Evolutionary conservation across 1,140 invertebrate genomes (phyloP), one percentile per base, ranked within the genome.

Genomic region (Agrypnia vestita): DNA sequence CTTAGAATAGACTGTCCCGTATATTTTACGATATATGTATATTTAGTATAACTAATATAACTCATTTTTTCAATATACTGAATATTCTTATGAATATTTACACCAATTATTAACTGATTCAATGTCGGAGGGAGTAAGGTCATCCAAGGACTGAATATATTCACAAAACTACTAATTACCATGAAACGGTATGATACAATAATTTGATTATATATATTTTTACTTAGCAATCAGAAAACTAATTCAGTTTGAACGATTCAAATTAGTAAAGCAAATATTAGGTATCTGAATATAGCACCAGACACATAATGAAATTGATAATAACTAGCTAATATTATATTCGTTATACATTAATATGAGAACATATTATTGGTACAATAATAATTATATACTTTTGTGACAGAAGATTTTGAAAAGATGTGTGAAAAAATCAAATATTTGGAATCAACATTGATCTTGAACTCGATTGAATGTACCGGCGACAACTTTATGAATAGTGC

Each of bases 1-100:
- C n/a, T n/a, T n/a, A n/a, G n/a, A n/a, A n/a, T n/a, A n/a, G n/a
- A n/a, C n/a, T n/a, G n/a, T n/a, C n/a, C n/a, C 21, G 71, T 78
- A 59, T 35, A 35, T 74, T 80, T 76, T 72, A 67, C 71, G 62
- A 80, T 81, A 55, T 78, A n/a, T n/a, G n/a, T n/a, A 69, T 72
- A 59, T 77, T 77, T 73, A 59, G 72, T 76, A 79, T 76, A 77
- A 82, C 80, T 79, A 82, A 79, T 76, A 82, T 76, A 73, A 56
- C 76, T 72, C 78, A 76, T 82, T 82, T 59, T 79, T 81, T 75
- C 71, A 72, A 79, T 82, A 73, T 77, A 82, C 76, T 79, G 67
- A 79, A 79, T 59, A 19, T 69, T 69, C 15, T 17, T 11, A 35
- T 35, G 25, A n/a, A 69, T 46, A 69, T n/a, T n/a, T 69, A 69